A percentile compares a stretch with the other conserved stretches of the same genome.
These are phyloP conservation scores for Garrulus glandarius DNA, from an alignment of 2,797 vertebrate genomes.

Conservation along the genomic window DNA sequence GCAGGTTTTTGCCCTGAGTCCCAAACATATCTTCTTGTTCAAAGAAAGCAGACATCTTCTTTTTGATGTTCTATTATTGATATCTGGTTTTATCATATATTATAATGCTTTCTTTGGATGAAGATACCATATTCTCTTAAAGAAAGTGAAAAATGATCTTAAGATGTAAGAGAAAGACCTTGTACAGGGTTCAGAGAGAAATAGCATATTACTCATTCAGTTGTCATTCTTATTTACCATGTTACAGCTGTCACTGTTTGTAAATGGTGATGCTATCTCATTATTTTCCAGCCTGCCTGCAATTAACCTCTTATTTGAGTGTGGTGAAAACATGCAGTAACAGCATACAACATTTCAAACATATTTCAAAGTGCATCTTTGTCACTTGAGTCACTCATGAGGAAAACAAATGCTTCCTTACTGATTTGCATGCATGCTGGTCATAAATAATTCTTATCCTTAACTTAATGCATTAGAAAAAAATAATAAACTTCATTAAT, in stretches of 20 bases:
- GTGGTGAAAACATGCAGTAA: neutral
- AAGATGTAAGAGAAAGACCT: neutral
- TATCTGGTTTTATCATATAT: neutral
- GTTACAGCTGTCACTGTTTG: neutral
- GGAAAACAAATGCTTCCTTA: neutral
- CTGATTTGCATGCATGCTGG: neutral
- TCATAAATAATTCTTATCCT: neutral
- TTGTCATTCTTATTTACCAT: neutral
- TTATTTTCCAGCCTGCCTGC: conserved; percentile 22
- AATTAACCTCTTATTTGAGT: conserved; percentile 42
- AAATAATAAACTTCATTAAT: neutral
- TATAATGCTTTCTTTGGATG: neutral
- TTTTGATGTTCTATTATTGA: neutral
- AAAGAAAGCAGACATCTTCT: neutral
- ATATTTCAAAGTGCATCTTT: conserved; percentile 1
- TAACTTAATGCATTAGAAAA: neutral
- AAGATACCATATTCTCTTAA: neutral
- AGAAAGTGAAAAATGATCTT: neutral
- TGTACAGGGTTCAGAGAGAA: neutral
- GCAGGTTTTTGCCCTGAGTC: neutral
- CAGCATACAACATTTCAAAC: neutral
- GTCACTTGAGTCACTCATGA: neutral
- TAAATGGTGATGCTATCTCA: neutral
- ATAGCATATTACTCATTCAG: neutral
- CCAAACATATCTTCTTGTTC: neutral